Evolutionary conservation across 2,113 vertebrate genomes (phyloP).

Genomic region (Antechinus stuartii): DNA sequence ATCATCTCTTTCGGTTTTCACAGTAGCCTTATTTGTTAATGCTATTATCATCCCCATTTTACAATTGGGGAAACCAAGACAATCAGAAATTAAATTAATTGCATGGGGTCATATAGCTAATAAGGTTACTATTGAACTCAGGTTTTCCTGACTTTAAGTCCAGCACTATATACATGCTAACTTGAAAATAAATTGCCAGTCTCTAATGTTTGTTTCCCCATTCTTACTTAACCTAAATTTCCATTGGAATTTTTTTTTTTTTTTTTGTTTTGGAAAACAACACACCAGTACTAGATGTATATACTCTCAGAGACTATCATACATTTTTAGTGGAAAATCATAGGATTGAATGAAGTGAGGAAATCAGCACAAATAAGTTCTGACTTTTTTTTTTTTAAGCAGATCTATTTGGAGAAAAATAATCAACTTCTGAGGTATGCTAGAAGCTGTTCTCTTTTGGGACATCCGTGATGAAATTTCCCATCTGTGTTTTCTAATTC

Average conservation of each 20-base stretch:
- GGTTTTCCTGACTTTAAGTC: neutral
- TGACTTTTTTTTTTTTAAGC: neutral
- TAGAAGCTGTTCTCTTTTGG: neutral
- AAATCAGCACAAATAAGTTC: neutral
- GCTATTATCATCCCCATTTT: neutral
- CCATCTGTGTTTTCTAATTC: neutral
- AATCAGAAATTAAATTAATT: neutral
- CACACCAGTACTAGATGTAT: neutral
- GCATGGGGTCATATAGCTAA: neutral
- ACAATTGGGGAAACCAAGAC: neutral
- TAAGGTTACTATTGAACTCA: neutral
- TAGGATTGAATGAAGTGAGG: neutral
- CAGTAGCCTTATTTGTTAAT: too few relatives aligned
- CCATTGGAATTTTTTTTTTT: neutral
- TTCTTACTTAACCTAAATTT: conserved; percentile 17
- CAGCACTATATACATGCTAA: neutral
- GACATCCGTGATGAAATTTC: neutral
- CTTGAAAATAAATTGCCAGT: conserved; percentile 28
- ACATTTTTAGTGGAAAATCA: neutral
- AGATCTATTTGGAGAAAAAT: neutral
- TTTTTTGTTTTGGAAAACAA: neutral
- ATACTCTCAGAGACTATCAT: neutral
- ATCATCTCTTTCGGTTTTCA: neutral
- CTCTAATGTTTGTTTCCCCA: neutral
- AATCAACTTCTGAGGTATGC: neutral